Percentiles rank a stretch among this genome's conserved stretches.
Evolutionary conservation across 2,888 invertebrate genomes (phyloP).

Genomic region (Steinernema hermaphroditum): DNA sequence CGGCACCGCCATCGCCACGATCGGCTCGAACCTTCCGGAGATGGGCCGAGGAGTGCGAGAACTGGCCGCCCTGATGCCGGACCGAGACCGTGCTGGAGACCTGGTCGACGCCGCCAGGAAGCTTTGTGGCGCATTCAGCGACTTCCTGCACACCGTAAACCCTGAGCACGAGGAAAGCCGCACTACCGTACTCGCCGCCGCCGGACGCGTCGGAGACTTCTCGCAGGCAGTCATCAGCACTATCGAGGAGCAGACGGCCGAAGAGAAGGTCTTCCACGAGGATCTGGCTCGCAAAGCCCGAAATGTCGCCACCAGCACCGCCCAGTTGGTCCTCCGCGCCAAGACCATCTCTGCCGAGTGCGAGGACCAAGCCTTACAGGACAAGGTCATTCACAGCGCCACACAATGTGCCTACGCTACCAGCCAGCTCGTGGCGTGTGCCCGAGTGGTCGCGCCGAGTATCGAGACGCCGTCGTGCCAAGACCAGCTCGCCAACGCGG

Average conservation of each 20-base stretch:
- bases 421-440: constrained; percentile 82
- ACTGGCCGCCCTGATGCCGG: constrained; percentile 92
- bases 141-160: constrained; percentile 87
- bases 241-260: constrained; percentile 83
- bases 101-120: constrained; percentile 87
- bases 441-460: constrained; percentile 72
- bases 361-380: constrained; percentile 80
- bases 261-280: constrained; percentile 72
- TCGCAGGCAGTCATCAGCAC: constrained; percentile 86
- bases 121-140: constrained; percentile 86
- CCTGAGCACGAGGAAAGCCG: constrained; percentile 86
- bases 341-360: constrained; percentile 89
- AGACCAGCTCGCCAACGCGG: constrained; percentile 87
- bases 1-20: constrained; percentile 93
- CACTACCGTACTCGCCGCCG: constrained; percentile 89
- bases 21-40: constrained; percentile 91
- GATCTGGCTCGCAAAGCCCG: constrained; percentile 90
- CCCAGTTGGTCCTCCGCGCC: constrained; percentile 85
- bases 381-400: constrained; percentile 85
- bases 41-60: constrained; percentile 88
- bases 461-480: constrained; percentile 74
- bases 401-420: constrained; percentile 95
- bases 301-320: constrained; percentile 95
- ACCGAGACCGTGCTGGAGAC: constrained; percentile 77
- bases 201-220: constrained; percentile 92